phyloP scores from a whole-genome alignment of 2,888 invertebrate genomes.

The Drosophila planitibia region DNA sequence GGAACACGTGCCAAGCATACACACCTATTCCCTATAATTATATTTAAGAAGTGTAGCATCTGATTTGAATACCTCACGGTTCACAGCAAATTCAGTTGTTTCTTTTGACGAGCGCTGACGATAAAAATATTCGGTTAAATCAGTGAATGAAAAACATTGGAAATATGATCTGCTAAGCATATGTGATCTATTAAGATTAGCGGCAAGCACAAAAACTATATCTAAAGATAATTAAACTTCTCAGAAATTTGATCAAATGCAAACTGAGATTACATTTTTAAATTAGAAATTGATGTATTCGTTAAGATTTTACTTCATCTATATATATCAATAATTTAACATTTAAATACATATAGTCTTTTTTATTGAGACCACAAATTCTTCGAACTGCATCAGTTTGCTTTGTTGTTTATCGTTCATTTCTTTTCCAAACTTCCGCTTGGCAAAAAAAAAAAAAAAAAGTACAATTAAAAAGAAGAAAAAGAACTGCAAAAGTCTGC shows the following conservation, averaged over 20 bases:
- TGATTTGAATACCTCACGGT: slow-evolving; percentile 8
- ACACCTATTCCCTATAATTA: slow-evolving; percentile 12
- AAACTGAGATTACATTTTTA: not conserved
- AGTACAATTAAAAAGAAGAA: slow-evolving; percentile 15
- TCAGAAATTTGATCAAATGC: not conserved
- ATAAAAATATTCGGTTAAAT: not conserved
- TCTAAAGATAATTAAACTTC: not conserved
- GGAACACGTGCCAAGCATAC: slow-evolving; percentile 41
- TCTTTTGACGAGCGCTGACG: slow-evolving; percentile 37
- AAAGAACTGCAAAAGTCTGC: slow-evolving; percentile 50
- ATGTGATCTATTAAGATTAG: not conserved
- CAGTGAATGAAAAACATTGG: not conserved
- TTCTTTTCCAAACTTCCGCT: slow-evolving; percentile 69
- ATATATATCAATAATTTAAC: not conserved
- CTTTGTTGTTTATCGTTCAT: slow-evolving; percentile 2
- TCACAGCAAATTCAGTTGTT: slow-evolving; percentile 48
- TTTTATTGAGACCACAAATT: slow-evolving; percentile 10
- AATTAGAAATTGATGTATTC: not conserved
- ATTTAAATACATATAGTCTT: not conserved
- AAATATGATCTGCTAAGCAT: not conserved
- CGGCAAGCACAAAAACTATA: not conserved
- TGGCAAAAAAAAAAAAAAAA: slow-evolving; percentile 21
- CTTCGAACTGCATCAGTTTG: slow-evolving; percentile 1
- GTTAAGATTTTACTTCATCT: not conserved
- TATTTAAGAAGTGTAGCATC: slow-evolving; percentile 11